phyloP scores from a whole-genome alignment of 1,140 invertebrate species.

The Vanessa tameamea region DNA sequence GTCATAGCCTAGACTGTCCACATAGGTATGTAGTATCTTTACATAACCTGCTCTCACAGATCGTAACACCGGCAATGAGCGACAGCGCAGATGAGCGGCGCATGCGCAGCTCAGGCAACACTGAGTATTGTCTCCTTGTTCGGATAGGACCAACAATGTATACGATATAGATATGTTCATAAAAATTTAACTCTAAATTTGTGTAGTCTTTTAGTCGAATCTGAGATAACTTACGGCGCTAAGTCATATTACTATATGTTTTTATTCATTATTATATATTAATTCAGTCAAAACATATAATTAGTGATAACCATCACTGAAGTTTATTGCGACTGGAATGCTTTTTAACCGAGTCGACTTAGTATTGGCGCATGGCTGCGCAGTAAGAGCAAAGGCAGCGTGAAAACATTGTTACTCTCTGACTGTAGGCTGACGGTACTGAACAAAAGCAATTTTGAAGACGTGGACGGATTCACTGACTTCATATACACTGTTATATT shows the following conservation, averaged over 20 bases:
- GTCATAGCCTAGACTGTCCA: slow-evolving; percentile 27
- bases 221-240: slow-evolving; percentile 75
- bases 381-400: slow-evolving; percentile 44
- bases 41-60: slow-evolving; percentile 2
- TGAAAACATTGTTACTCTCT: slow-evolving; percentile 57
- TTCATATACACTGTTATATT: slow-evolving; percentile 38
- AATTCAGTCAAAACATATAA: slow-evolving; percentile 76
- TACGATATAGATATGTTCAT: slow-evolving; percentile 78
- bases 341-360: slow-evolving; percentile 53
- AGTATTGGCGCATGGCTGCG: slow-evolving; percentile 24
- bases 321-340: slow-evolving; percentile 63
- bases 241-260: slow-evolving; percentile 69
- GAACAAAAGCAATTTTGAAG: slow-evolving; percentile 57
- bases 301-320: slow-evolving; percentile 70
- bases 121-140: slow-evolving; percentile 77
- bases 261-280: slow-evolving; percentile 69
- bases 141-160: slow-evolving; percentile 62
- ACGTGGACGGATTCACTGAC: slow-evolving; percentile 74
- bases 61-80: slow-evolving; percentile 8
- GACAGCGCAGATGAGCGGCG: slow-evolving; percentile 10
- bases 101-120: slow-evolving; percentile 16
- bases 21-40: background rate
- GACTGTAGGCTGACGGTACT: slow-evolving; percentile 24
- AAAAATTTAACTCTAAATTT: slow-evolving; percentile 77
- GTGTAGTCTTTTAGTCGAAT: slow-evolving; percentile 79